Conservation (phyloP, 2,797 vertebrate genomes). For the Acanthurus leucopareius region DNA sequence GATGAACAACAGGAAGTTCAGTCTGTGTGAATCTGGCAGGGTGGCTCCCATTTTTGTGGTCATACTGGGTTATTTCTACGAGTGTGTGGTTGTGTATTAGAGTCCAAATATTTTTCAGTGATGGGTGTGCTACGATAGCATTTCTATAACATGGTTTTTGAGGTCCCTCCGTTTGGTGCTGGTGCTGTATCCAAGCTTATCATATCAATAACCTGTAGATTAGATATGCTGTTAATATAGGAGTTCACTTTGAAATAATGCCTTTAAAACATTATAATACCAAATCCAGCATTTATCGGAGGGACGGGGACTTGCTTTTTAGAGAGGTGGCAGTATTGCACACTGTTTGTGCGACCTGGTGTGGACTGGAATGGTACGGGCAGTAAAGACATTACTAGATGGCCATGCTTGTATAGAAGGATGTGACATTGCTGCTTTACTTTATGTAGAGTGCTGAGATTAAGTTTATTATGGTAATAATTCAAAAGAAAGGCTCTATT, state of each 20-base stretch:
- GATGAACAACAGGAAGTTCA: not conserved
- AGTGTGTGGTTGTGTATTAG: slow-evolving; percentile 67
- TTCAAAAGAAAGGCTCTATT: not conserved
- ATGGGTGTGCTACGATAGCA: slow-evolving; percentile 67
- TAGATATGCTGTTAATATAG: slow-evolving; percentile 70
- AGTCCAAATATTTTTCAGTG: slow-evolving; percentile 72
- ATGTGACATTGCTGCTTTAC: slow-evolving; percentile 29
- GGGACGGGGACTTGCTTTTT: slow-evolving; percentile 53
- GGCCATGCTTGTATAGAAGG: slow-evolving; percentile 69
- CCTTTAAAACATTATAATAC: slow-evolving; percentile 70
- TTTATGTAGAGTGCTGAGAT: not conserved
- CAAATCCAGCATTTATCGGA: slow-evolving; percentile 73
- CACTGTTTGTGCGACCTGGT: slow-evolving; percentile 49
- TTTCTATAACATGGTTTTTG: slow-evolving; percentile 65
- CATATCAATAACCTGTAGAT: slow-evolving; percentile 68
- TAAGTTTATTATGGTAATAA: slow-evolving; percentile 12
- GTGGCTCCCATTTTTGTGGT: slow-evolving; percentile 50
- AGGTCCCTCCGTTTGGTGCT: slow-evolving; percentile 69
- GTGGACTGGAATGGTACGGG: slow-evolving; percentile 41
- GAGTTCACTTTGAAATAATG: slow-evolving; percentile 67
- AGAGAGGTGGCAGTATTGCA: slow-evolving; percentile 39
- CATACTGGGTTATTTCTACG: slow-evolving; percentile 57
- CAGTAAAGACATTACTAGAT: slow-evolving; percentile 30
- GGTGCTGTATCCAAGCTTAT: slow-evolving; percentile 65
- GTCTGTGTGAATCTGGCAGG: slow-evolving; percentile 24